Base-by-base conservation (phyloP, 2,113 vertebrate genomes). In the Dryoscopus gambensis region DNA sequence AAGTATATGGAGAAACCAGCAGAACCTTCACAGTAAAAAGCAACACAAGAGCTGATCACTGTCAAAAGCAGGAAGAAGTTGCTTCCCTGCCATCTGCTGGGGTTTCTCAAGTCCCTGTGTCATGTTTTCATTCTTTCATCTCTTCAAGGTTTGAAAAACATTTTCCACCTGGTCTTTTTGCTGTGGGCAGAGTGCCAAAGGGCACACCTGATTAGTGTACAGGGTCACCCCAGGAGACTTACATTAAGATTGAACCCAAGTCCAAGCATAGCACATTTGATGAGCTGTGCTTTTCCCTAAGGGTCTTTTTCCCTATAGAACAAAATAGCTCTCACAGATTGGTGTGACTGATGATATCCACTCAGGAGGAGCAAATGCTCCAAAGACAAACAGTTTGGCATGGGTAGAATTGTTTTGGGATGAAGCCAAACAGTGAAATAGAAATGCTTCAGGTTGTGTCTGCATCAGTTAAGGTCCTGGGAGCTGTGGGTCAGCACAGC, bases 311-410 rank as follows among this genome's bases (percentile, higher is more conserved):
- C 19, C 60, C 42, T 20, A 21, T 62, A 44, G 91, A 44, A 82
- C 46, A 74, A 90, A 90, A 62, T 19, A 91, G 37, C 47, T 93
- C 42, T 85, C 1, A 4, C 55, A 75, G 93, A 68, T 88, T 64
- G 33, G 74, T 63, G 55, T 97, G 93, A 96, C 84, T 95, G 74
- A 87, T 88, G 76, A n/a, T 78, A 55, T 46, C 77, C 56, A 42
- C 40, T 91, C 69, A 81, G 78, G 77, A 90, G 74, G 87, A 95
- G 80, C 64, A 90, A 95, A 87, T 89, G 37, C n/a, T 84, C 59
- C 92, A 70, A 88, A 96, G 73, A 91, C 69, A 87, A 88, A 87
- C 83, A 84, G 50, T 89, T 57, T 89, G 86, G 65, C 73, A 59
- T 91, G 80, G 65, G 68, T 56, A 60, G 77, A 89, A 81, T 14